phyloP scores from a whole-genome alignment of 2,888 invertebrate species.

The Phyllotreta striolata region DNA sequence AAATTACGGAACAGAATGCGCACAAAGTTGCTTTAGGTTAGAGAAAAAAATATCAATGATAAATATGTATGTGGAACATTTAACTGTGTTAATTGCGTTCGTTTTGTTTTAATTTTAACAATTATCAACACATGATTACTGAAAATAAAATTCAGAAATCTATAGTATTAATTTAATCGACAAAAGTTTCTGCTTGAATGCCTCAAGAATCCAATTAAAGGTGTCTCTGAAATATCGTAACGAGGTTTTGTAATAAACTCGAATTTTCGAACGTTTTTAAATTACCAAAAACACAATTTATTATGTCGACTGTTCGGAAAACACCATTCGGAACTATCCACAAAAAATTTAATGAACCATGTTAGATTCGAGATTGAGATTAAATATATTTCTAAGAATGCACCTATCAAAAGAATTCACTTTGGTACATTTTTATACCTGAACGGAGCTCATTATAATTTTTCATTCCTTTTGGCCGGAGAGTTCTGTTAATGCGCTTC shows the following conservation, averaged over 20 bases:
- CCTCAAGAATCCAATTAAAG: constrained; percentile 2
- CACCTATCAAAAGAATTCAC: constrained; percentile 25
- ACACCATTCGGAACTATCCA: constrained; percentile 16
- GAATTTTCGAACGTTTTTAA: constrained; percentile 7
- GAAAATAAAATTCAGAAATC: too few relatives aligned
- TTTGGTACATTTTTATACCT: constrained; percentile 24
- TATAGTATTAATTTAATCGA: not conserved
- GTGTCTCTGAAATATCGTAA: not conserved
- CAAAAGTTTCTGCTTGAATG: not conserved
- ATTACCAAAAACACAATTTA: constrained; percentile 25
- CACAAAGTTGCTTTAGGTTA: too few relatives aligned
- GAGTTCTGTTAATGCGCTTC: constrained; percentile 31
- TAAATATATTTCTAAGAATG: constrained; percentile 31
- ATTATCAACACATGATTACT: too few relatives aligned
- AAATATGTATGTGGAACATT: too few relatives aligned
- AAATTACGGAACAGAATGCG: too few relatives aligned
- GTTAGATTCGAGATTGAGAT: constrained; percentile 31
- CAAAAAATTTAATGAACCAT: constrained; percentile 31
- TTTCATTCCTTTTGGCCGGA: constrained; percentile 23
- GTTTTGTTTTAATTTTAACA: too few relatives aligned
- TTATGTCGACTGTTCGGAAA: constrained; percentile 29
- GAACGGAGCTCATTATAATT: constrained; percentile 28
- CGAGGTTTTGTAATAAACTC: not conserved
- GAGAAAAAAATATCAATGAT: too few relatives aligned
- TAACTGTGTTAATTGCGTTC: too few relatives aligned